Conservation (phyloP, 2,888 invertebrate species). For the Brenthis ino region DNA sequence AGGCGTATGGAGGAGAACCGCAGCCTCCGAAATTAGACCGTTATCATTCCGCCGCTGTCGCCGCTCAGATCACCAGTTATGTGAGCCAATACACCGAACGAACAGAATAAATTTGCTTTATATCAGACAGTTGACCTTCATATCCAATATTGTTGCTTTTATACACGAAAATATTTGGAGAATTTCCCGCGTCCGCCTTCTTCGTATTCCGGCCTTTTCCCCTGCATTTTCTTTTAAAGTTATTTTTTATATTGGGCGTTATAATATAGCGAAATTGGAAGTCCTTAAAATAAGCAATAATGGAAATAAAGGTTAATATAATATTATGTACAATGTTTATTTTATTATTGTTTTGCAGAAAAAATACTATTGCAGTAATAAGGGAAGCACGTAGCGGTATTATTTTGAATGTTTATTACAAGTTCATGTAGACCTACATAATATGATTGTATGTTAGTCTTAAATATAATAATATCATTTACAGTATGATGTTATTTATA, state of each 20-base stretch:
- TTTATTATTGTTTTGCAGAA: conserved; percentile 16
- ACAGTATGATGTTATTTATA: no score
- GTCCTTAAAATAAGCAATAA: conserved; percentile 48
- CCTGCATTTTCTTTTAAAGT: conserved; percentile 54
- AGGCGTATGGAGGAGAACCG: conserved; percentile 67
- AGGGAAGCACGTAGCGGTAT: conserved; percentile 7
- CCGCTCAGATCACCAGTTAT: conserved; percentile 76
- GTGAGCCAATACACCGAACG: conserved; percentile 77
- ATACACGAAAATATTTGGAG: conserved; percentile 68
- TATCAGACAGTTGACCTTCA: conserved; percentile 77
- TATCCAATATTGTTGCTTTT: conserved; percentile 76
- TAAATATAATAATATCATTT: background rate
- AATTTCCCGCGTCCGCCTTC: conserved; percentile 57
- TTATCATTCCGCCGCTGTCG: conserved; percentile 79
- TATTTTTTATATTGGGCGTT: conserved; percentile 58
- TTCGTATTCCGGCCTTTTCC: conserved; percentile 52
- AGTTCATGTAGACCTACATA: background rate
- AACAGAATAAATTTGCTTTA: conserved; percentile 81
- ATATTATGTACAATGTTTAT: conserved; percentile 16
- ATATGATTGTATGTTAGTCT: background rate
- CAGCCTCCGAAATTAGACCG: conserved; percentile 76
- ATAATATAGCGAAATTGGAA: conserved; percentile 58
- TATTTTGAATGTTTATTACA: conserved; percentile 10
- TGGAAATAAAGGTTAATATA: conserved; percentile 28
- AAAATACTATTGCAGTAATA: conserved; percentile 10